phyloP scores from a whole-genome alignment of 2,888 invertebrate species.

The Ectemnius continuus region DNA sequence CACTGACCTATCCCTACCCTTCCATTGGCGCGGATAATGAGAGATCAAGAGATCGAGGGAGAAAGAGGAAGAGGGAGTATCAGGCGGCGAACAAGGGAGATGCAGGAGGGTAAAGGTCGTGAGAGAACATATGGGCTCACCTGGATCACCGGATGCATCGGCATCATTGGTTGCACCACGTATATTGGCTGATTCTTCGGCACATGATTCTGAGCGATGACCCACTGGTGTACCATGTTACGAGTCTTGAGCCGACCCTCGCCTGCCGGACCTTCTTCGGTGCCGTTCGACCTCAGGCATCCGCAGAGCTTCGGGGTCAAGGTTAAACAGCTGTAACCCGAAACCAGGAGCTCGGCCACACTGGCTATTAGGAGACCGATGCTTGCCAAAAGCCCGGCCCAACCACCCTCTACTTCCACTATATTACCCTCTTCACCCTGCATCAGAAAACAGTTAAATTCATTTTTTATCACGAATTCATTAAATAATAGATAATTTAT shows the following conservation, averaged over 20 bases:
- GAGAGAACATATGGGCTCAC: constrained; percentile 55
- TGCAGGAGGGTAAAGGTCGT: constrained; percentile 16
- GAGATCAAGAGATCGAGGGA: not conserved
- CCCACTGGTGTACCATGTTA: constrained; percentile 77
- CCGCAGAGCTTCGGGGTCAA: constrained; percentile 74
- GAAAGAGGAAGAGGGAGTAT: not conserved
- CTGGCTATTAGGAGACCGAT: constrained; percentile 82
- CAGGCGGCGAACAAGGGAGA: not conserved
- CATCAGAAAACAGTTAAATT: not conserved
- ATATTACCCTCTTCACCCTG: constrained; percentile 67
- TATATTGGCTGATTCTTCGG: constrained; percentile 74
- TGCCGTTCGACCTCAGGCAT: constrained; percentile 63
- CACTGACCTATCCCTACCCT: constrained; percentile 68
- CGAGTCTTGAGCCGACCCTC: constrained; percentile 70
- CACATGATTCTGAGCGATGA: constrained; percentile 72
- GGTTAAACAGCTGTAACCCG: constrained; percentile 73
- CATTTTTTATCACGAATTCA: no score
- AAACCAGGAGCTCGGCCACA: constrained; percentile 78
- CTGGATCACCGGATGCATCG: constrained; percentile 74
- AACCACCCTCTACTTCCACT: constrained; percentile 79
- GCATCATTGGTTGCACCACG: constrained; percentile 73
- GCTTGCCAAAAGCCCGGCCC: constrained; percentile 83
- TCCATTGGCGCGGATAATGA: constrained; percentile 6
- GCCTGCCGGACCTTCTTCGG: constrained; percentile 28
- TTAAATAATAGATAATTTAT: no score